Evolutionary conservation across 1,140 invertebrate genomes (phyloP).

Genomic region (Brachionus paranguensis): DNA sequence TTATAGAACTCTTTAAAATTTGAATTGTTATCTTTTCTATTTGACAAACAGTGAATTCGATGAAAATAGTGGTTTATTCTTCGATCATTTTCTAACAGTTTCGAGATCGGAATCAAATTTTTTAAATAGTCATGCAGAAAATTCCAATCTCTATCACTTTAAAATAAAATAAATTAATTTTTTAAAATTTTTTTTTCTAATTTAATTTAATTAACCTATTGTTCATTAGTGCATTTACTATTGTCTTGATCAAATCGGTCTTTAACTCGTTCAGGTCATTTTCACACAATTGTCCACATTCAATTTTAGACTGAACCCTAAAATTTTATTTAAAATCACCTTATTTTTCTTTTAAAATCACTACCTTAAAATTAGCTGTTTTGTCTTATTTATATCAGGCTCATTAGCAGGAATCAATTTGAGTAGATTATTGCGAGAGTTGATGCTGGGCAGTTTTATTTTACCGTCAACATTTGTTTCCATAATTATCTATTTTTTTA

Average conservation of each 20-base stretch:
- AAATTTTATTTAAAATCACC: neutral
- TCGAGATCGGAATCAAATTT: neutral
- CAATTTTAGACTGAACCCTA: neutral
- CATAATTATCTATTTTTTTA: neutral
- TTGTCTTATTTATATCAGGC: neutral
- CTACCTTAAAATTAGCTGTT: neutral
- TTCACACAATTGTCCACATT: neutral
- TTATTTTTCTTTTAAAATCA: neutral
- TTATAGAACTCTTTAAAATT: neutral
- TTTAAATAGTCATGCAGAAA: neutral
- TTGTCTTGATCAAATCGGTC: neutral
- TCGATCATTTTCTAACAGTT: neutral
- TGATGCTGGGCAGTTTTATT: neutral
- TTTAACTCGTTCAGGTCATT: neutral
- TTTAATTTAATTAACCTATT: neutral
- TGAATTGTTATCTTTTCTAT: neutral
- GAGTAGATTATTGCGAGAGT: neutral
- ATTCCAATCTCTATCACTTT: slow-evolving; percentile 11
- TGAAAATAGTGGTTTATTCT: neutral
- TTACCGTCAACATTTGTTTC: neutral
- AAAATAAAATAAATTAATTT: neutral
- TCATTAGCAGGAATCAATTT: neutral
- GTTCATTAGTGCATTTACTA: slow-evolving; percentile 3
- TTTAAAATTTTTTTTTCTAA: neutral
- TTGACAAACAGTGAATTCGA: slow-evolving; percentile 5